Evolutionary conservation across 2,888 invertebrate genomes (phyloP).

Genomic region (Scelioninae gen. 2): DNA sequence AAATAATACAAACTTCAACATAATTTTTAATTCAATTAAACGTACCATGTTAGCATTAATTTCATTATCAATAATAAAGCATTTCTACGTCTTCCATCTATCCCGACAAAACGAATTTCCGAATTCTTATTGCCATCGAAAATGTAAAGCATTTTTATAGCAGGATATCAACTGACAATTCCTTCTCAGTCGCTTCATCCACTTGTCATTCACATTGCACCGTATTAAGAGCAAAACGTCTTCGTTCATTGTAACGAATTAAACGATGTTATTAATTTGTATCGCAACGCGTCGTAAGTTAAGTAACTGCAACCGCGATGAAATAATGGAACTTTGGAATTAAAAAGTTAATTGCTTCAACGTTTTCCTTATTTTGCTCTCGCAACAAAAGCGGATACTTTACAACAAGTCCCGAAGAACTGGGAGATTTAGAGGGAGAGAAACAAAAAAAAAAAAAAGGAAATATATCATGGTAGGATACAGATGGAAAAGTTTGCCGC

Average conservation of each 20-base stretch:
- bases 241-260: slow-evolving; percentile 9
- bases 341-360: slow-evolving; percentile 12
- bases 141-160: neutral
- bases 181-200: neutral
- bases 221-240: slow-evolving; percentile 4
- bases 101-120: no score
- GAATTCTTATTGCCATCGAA: no score
- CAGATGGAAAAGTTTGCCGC: slow-evolving; percentile 30
- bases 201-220: slow-evolving; percentile 1
- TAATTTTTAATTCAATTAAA: no score
- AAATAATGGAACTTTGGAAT: slow-evolving; percentile 12
- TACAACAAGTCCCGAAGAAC: neutral
- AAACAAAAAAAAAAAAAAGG: no score
- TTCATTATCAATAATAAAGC: neutral
- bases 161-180: no score
- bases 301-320: slow-evolving; percentile 1
- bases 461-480: slow-evolving; percentile 5
- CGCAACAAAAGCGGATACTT: neutral
- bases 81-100: no score
- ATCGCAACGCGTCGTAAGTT: neutral
- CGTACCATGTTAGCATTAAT: no score
- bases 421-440: neutral
- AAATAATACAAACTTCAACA: no score
- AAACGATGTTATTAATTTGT: slow-evolving; percentile 11
- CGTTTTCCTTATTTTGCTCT: neutral